Evolutionary conservation across 1,140 invertebrate genomes (phyloP).

Genomic region (Drosophila saltans): DNA sequence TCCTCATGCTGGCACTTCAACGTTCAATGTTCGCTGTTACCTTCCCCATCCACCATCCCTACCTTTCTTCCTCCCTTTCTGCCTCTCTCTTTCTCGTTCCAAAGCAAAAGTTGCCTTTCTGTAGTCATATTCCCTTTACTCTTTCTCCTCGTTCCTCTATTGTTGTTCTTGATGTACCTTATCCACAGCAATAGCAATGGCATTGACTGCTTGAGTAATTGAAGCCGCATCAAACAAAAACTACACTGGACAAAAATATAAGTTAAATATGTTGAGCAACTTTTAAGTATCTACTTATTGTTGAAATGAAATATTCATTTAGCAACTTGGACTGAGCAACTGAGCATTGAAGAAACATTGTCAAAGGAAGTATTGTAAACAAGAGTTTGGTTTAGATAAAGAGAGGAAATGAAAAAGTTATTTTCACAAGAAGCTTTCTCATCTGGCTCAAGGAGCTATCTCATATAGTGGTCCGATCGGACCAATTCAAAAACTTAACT

Average conservation of each 20-base stretch:
- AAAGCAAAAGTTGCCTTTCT: slow-evolving; percentile 3
- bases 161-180: slow-evolving; percentile 11
- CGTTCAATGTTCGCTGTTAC: slow-evolving; percentile 59
- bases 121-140: neutral
- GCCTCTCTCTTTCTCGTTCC: neutral
- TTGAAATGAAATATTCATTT: too few species aligned
- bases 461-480: too few species aligned
- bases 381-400: too few species aligned
- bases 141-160: neutral
- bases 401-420: too few species aligned
- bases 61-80: neutral
- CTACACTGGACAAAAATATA: slow-evolving; percentile 20
- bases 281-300: too few species aligned
- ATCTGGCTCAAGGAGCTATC: too few species aligned
- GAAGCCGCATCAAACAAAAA: slow-evolving; percentile 51
- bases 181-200: slow-evolving; percentile 30
- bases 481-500: too few species aligned
- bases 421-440: too few species aligned
- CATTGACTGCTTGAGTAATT: slow-evolving; percentile 76
- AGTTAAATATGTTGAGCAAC: too few species aligned
- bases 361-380: too few species aligned
- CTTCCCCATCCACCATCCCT: neutral
- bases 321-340: too few species aligned
- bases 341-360: too few species aligned
- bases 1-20: slow-evolving; percentile 45